These are phyloP conservation scores for Drosophila neonasuta DNA, from an alignment of 2,888 invertebrate genomes.

Conservation along the genomic window DNA sequence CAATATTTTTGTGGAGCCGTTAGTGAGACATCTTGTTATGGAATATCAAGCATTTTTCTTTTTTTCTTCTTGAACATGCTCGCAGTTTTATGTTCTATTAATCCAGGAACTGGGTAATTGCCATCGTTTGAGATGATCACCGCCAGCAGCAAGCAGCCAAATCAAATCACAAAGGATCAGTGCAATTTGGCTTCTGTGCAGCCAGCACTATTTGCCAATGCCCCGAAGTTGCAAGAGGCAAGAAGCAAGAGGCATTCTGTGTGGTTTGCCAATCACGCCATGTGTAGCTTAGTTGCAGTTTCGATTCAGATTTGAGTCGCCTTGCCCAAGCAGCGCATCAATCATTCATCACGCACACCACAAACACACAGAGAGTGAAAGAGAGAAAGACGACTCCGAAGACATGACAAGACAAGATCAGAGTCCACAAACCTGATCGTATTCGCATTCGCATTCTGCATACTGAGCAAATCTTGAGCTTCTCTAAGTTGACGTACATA, in stretches of 20 bases:
- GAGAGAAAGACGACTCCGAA: constrained; percentile 7
- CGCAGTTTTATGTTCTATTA: constrained; percentile 45
- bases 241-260: constrained; percentile 54
- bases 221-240: not conserved
- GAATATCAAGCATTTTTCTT: constrained; percentile 34
- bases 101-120: constrained; percentile 59
- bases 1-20: constrained; percentile 51
- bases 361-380: not conserved
- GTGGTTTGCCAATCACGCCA: constrained; percentile 69
- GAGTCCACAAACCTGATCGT: constrained; percentile 34
- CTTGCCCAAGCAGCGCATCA: constrained; percentile 73
- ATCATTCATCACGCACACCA: constrained; percentile 73
- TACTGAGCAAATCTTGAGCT: not conserved
- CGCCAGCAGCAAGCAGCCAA: constrained; percentile 52
- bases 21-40: constrained; percentile 62
- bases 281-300: constrained; percentile 76
- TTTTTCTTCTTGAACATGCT: not conserved
- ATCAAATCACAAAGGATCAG: constrained; percentile 61
- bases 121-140: constrained; percentile 29
- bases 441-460: not conserved
- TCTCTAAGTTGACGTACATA: constrained; percentile 1
- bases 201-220: constrained; percentile 59
- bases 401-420: constrained; percentile 11
- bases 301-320: constrained; percentile 69
- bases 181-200: constrained; percentile 80